A percentile compares a stretch with the other conserved stretches of the same genome.
phyloP scores from a whole-genome alignment of 2,113 vertebrate species.

The Corythaixoides concolor region DNA sequence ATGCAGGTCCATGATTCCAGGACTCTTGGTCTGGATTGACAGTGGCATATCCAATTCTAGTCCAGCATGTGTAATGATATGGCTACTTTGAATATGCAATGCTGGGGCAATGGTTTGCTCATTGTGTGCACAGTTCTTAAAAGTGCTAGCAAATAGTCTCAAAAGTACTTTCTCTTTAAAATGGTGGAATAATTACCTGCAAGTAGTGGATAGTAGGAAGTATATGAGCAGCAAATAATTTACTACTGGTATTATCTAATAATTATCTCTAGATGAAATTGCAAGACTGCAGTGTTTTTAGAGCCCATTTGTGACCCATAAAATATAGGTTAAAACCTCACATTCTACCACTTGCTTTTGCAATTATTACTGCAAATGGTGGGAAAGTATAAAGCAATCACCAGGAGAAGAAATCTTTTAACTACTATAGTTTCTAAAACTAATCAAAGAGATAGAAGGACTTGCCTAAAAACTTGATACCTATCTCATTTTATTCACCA shows the following conservation, averaged over 20 bases:
- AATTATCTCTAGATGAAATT: constrained; percentile 76
- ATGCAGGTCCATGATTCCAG: background rate
- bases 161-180: constrained; percentile 28
- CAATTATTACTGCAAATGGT: constrained; percentile 66
- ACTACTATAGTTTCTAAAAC: background rate
- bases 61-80: background rate
- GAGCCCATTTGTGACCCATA: constrained; percentile 76
- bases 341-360: constrained; percentile 61
- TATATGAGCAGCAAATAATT: constrained; percentile 70
- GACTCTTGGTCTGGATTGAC: background rate
- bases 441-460: background rate
- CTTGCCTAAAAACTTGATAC: background rate
- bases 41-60: background rate
- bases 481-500: background rate
- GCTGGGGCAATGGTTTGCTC: background rate
- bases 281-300: constrained; percentile 75
- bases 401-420: constrained; percentile 25
- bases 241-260: constrained; percentile 72
- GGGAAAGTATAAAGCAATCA: constrained; percentile 50
- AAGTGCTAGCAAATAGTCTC: background rate
- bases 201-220: constrained; percentile 53
- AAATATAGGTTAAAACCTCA: constrained; percentile 72
- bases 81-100: background rate
- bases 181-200: constrained; percentile 42
- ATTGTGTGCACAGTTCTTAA: background rate